Evolutionary conservation across 2,113 vertebrate species (phyloP), one percentile per base, ranked within the genome.

Genomic region (Climacteris rufus): DNA sequence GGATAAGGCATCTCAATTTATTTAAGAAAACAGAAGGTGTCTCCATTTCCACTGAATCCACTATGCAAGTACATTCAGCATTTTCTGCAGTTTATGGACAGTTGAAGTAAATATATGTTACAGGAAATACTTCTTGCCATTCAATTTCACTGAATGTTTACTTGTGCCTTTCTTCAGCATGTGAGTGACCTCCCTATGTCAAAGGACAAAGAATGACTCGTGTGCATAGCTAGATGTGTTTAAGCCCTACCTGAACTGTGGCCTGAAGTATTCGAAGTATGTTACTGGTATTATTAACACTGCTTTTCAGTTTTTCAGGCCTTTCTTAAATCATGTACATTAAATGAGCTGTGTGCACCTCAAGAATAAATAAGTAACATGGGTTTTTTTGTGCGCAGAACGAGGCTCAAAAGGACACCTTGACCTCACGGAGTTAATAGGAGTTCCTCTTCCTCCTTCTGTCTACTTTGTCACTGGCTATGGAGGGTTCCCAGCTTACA

Each of bases 401-500:
- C 83, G 87, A 10, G 96, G 97, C 31, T 97, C 97, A 21, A 98
- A 93, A 86, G 97, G 96, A 76, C 97, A 97, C 31, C 97, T 99
- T 97, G 99, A 99, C 96, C 98, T 99, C 90, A 99, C 98, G 0
- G 98, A 99, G 96, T 86, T 99, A 66, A 99, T 99, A 30, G 99
- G 99, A 11, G 98, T 99, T n/a, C 99, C 99, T 5, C 98, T 99
- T 22, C 99, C 99, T n/a, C 98, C 99, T 3, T 98, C 99, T 0
- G 98, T 99, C 91, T 99, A 99, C 96, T 99, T 99, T 42, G 98
- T 99, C 63, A 98, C 99, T 0, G 99, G 99, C 56, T 99, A 99
- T 2, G 99, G 99, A 90, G 99, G 99, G 13, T 99, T 99, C 94
- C 99, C 99, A 1, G 99, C 99, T 13, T 99, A 99, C 96, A 99